phyloP scores from a whole-genome alignment of 1,140 invertebrate genomes.

The Bombus impatiens region DNA sequence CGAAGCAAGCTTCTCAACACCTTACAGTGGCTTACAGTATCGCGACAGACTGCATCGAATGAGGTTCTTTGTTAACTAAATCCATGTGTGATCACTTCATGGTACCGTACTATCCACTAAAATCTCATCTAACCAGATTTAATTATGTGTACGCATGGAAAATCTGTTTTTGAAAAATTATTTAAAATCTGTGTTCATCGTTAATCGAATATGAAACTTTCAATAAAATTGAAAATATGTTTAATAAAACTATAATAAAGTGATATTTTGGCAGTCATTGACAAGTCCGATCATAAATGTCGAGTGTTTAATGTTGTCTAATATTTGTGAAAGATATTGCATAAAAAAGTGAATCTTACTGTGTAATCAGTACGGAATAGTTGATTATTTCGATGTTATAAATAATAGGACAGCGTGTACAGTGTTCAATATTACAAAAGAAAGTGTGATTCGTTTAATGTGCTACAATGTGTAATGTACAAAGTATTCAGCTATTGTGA shows the following conservation, averaged over 20 bases:
- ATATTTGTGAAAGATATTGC: not conserved
- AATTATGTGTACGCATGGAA: not conserved
- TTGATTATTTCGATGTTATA: not conserved
- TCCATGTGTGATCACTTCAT: not conserved
- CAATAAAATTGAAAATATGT: not conserved
- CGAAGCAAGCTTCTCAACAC: conserved; percentile 53
- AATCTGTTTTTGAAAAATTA: not conserved
- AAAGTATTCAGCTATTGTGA: not conserved
- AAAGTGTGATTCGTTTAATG: not conserved
- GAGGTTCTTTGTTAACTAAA: conserved; percentile 57
- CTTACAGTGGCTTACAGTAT: conserved; percentile 66
- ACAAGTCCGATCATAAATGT: no score
- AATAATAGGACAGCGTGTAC: not conserved
- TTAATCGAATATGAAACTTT: not conserved
- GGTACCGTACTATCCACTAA: not conserved
- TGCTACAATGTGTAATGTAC: not conserved
- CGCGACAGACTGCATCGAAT: conserved; percentile 54
- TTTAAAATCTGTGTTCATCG: not conserved
- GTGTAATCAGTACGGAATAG: not conserved
- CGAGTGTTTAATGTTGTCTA: not conserved
- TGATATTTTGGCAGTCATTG: no score
- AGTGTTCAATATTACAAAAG: conserved; percentile 14
- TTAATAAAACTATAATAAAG: not conserved
- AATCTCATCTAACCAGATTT: not conserved
- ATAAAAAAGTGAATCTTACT: not conserved